Base-by-base conservation (phyloP, 2,797 vertebrate species). In the Delichon dasypus region DNA sequence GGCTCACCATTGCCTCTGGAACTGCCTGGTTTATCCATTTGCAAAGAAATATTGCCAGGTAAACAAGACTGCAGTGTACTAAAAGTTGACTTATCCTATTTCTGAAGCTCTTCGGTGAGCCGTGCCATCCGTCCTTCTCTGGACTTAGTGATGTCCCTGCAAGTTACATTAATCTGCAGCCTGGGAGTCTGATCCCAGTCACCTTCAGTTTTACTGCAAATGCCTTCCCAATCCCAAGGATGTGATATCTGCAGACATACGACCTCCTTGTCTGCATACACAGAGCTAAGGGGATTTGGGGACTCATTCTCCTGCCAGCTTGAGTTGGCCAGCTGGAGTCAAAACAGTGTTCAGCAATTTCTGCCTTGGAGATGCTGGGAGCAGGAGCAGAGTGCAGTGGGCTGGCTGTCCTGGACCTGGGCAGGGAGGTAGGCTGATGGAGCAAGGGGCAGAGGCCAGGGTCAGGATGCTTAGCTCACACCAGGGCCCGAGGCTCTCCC, bases 41-140 rank as follows among this genome's bases (percentile, higher is more conserved):
- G n/a, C 34, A 61, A 64, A 82, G 73, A 97, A 95, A 91, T 94
- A 87, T 17, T 88, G 44, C 60, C 87, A 81, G 50, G 67, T 93
- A 94, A 95, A 58, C 38, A 82, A 81, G 73, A 53, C 36, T 80
- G 57, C 50, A 67, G 47, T 80, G 53, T 68, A 80, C 66, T 93
- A 75, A 87, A 88, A 51, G 9, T 79, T 94, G 40, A 29, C 30
- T 77, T 90, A 50, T 12, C 29, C 54, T 21, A 8, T 70, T 73
- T 91, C 65, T 72, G 53, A 89, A 94, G 61, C 68, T 54, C 21
- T 73, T 76, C 36, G 60, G 30, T 76, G 34, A 55, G 20, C 57
- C 44, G 27, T 53, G 27, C 66, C 48, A 71, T 64, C 32, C 9
- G 0, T 66, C 66, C 32, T 66, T 80, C 48, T 36, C 42, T 25